Evolutionary conservation across 1,140 invertebrate species (phyloP).

Genomic region (Daktulosphaira vitifoliae): DNA sequence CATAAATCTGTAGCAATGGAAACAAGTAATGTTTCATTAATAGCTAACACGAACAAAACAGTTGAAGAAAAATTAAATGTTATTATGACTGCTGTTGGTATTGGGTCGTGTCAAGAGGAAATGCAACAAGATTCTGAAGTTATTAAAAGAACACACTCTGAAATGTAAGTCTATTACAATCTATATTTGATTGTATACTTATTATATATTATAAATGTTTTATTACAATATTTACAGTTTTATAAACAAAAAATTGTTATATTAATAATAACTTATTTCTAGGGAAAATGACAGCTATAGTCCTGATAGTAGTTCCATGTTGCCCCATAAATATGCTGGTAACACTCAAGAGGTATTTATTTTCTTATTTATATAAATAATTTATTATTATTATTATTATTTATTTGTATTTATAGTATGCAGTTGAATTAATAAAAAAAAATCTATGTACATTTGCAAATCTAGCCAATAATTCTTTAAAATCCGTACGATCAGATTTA

Average conservation of each 20-base stretch:
- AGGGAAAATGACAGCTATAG: constrained; percentile 10
- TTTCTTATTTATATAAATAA: neutral
- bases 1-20: neutral
- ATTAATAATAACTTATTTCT: neutral
- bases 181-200: neutral
- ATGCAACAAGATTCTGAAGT: neutral
- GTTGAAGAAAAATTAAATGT: constrained; percentile 12
- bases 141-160: constrained; percentile 14
- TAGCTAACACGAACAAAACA: neutral
- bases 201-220: neutral
- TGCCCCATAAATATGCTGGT: neutral
- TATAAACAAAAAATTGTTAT: neutral
- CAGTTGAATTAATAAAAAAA: neutral
- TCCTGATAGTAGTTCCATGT: neutral
- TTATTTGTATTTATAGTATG: neutral
- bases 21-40: neutral
- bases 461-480: constrained; percentile 2
- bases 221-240: too few relatives aligned
- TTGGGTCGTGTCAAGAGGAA: neutral
- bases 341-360: constrained; percentile 7
- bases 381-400: neutral
- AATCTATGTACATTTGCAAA: neutral
- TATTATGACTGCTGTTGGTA: constrained; percentile 4
- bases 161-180: constrained; percentile 9
- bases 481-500: constrained; percentile 12